These are phyloP conservation scores for Vireo griseus DNA, from an alignment of 2,797 vertebrate genomes.

Conservation along the genomic window DNA sequence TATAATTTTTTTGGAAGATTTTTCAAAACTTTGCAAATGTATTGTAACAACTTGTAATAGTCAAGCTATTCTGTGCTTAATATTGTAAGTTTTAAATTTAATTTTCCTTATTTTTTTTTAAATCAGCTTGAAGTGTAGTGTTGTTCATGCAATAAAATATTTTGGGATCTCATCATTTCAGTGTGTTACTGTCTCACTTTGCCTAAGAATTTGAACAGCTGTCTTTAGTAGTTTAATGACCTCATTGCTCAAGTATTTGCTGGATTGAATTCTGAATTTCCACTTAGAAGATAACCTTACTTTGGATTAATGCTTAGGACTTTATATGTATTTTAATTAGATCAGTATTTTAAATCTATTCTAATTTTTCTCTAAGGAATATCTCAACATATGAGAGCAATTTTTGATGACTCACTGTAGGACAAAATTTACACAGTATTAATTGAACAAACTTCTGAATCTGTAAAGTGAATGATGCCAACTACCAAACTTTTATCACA, in stretches of 20 bases:
- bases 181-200: background rate
- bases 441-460: background rate
- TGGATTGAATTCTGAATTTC: conserved; percentile 1
- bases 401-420: background rate
- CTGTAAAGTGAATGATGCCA: background rate
- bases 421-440: background rate
- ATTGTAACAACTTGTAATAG: background rate
- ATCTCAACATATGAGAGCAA: background rate
- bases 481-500: background rate
- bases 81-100: background rate
- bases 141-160: background rate
- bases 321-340: background rate
- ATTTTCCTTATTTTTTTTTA: background rate
- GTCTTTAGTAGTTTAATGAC: background rate
- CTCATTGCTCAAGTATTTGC: background rate
- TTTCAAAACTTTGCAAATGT: background rate
- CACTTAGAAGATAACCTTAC: background rate
- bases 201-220: background rate
- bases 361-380: background rate
- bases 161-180: background rate
- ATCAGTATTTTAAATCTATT: background rate
- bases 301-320: background rate
- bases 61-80: background rate
- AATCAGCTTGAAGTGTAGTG: background rate
- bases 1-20: background rate